Percentiles rank a stretch among this genome's conserved stretches.
phyloP scores from a whole-genome alignment of 2,888 invertebrate genomes.

The Tipula helvola region DNA sequence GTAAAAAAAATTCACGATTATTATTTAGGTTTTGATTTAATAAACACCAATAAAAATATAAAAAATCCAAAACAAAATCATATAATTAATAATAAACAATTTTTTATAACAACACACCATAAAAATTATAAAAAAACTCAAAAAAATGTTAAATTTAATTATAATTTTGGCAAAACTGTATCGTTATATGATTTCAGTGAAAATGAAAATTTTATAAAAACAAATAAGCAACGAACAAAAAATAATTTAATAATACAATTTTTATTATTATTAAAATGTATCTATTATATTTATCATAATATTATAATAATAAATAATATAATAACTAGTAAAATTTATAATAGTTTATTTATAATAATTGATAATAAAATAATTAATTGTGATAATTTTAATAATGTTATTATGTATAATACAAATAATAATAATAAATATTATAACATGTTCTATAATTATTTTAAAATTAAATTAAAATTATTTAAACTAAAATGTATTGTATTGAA shows the following conservation, averaged over 20 bases:
- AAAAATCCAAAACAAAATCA: neutral
- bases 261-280: constrained; percentile 7
- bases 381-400: constrained; percentile 10
- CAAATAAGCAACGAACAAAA: neutral
- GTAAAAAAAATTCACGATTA: neutral
- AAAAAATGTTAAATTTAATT: neutral
- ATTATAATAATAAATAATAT: constrained; percentile 9
- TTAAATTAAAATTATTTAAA: neutral
- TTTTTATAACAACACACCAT: neutral
- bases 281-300: constrained; percentile 1
- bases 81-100: neutral
- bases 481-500: neutral
- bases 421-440: constrained; percentile 5
- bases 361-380: constrained; percentile 7
- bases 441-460: neutral
- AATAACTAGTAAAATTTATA: constrained; percentile 9
- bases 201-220: constrained; percentile 15
- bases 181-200: constrained; percentile 17
- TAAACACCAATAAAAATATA: neutral
- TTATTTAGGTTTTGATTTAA: neutral
- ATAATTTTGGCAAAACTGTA: neutral
- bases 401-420: neutral
- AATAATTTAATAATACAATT: neutral
- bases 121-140: neutral
- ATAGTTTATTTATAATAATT: constrained; percentile 9